Base-by-base conservation (phyloP, 2,113 vertebrate species). In the Pelecanus crispus region DNA sequence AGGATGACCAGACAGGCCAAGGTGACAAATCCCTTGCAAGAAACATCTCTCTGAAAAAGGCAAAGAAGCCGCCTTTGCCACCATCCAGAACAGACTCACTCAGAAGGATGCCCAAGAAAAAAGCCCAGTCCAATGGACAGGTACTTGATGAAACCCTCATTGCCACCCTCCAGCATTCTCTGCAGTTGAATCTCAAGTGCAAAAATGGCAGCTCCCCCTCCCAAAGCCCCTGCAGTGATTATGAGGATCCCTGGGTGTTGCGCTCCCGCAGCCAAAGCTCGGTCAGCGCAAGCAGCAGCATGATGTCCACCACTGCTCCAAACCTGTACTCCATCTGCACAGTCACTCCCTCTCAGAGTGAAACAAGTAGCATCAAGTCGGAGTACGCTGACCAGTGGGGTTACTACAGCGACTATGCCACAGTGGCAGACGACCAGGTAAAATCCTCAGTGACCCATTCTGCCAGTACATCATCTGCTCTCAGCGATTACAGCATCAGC, bases 11-110 rank as follows among this genome's bases (percentile, higher is more conserved):
- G 63, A 92, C 93, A 15, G 96, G 95, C 70, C 98, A 98, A 97
- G 98, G 97, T 16, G 98, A 99, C 58, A 98, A 96, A 86, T 98
- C 98, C 28, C 95, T 99, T 14, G 98, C 98, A 7, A 99, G 99
- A 82, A 99, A 98, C 91, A 99, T 99, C 96, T 99, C 99, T 49
- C 97, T 99, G 28, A 99, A 98, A 88, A 99, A 99, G 93, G 95
- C 98, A 6, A 99, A 99, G 98, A 99, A 99, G 90, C 99, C 99
- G 0, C 99, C 99, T 4, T 98, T 98, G 49, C 99, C 99, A 1
- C 99, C 99, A 3, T 98, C 98, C 12, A 98, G 99, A 52, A 99
- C 99, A 3, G 99, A 99, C 96, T 99, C 99, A 7, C 98, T 99
- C 25, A 98, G 98, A 87, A 98, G 99, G 90, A 88, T 98, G 44